Percentiles rank a stretch among this genome's conserved stretches.
These are phyloP conservation scores for Arvicanthis niloticus DNA, from an alignment of 2,113 vertebrate genomes.

Conservation along the genomic window DNA sequence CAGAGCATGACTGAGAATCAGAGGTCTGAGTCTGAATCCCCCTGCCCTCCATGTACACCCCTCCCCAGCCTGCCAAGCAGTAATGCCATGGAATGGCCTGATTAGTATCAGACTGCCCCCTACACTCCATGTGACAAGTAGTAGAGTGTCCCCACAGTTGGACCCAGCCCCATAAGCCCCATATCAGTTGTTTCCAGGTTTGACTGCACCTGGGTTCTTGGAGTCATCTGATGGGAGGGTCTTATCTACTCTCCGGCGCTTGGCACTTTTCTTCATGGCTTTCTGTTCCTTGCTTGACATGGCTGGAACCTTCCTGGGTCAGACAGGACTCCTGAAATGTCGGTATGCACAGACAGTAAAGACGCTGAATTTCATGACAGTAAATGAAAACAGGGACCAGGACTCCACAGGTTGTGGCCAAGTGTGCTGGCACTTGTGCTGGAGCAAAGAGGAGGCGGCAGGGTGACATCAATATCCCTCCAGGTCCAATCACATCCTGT, in stretches of 20 bases:
- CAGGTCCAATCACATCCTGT: not conserved
- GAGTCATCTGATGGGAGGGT: not conserved
- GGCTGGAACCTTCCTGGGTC: no score
- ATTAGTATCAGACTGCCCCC: no score
- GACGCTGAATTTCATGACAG: no score
- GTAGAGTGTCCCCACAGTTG: not conserved
- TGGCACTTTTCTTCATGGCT: not conserved
- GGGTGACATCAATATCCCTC: no score
- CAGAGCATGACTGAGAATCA: not conserved
- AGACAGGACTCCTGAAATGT: not conserved
- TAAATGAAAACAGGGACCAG: not conserved
- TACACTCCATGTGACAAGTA: not conserved
- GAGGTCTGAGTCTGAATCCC: not conserved
- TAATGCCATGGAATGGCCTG: no score
- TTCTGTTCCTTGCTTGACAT: not conserved
- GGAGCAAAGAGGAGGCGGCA: not conserved
- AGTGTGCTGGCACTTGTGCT: not conserved
- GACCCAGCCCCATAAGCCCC: not conserved
- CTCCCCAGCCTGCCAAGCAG: not conserved
- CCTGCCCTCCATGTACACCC: not conserved
- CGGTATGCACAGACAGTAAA: not conserved
- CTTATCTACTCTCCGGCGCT: no score
- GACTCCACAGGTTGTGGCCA: not conserved
- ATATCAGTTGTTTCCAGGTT: not conserved
- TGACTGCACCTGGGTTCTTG: no score